phyloP scores from a whole-genome alignment of 2,888 invertebrate species.

The Phyllotreta cruciferae region DNA sequence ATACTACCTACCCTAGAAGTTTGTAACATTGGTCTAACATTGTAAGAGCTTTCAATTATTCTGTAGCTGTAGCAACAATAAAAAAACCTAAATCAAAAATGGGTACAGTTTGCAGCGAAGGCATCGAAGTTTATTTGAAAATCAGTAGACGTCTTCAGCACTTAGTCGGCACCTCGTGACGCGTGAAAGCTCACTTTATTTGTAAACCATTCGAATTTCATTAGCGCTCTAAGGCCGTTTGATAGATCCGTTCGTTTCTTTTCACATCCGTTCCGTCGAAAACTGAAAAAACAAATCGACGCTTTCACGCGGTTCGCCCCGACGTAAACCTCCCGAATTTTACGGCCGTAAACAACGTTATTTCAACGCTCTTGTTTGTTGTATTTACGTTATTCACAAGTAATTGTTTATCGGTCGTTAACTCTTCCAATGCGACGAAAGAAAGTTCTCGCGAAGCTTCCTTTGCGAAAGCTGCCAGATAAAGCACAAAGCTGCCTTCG shows the following conservation, averaged over 20 bases:
- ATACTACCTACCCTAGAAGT: too few species aligned
- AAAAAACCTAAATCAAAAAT: too few species aligned
- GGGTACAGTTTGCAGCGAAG: too few species aligned
- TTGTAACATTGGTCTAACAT: too few species aligned
- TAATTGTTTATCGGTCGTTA: conserved; percentile 29
- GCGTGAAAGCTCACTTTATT: conserved; percentile 23
- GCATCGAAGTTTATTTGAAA: conserved; percentile 20
- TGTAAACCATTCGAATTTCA: conserved; percentile 23
- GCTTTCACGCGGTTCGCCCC: conserved; percentile 34
- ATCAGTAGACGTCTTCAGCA: conserved; percentile 19
- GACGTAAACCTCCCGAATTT: conserved; percentile 32
- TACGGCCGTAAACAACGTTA: conserved; percentile 30
- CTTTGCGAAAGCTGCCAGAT: neutral
- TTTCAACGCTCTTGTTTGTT: conserved; percentile 24
- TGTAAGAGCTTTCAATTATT: too few species aligned
- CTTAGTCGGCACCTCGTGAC: conserved; percentile 25
- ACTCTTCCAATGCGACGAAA: conserved; percentile 1
- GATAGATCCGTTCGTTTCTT: conserved; percentile 24
- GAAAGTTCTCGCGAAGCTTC: too few species aligned
- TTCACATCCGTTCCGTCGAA: conserved; percentile 20
- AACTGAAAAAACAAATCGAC: conserved; percentile 33
- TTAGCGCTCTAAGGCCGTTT: conserved; percentile 13
- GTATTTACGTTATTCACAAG: conserved; percentile 21
- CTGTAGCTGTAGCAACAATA: too few species aligned
- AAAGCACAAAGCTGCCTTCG: too few species aligned